phyloP scores from a whole-genome alignment of 2,113 vertebrate genomes.

The Myotis lucifugus region DNA sequence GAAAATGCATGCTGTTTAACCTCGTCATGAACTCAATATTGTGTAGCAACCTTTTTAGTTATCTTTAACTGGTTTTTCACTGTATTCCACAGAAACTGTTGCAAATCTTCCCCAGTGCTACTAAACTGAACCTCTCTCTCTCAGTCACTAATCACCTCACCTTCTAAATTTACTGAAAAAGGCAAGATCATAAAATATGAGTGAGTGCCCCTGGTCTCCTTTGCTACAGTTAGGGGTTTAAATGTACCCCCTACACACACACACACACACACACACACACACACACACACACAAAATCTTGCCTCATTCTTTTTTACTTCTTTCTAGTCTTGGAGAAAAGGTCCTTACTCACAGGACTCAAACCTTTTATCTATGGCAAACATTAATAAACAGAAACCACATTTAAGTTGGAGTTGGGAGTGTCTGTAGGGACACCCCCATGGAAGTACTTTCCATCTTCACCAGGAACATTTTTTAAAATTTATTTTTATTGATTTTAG shows the following conservation, averaged over 20 bases:
- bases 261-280: background rate
- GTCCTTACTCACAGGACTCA: background rate
- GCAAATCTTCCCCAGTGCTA: background rate
- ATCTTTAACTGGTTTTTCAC: background rate
- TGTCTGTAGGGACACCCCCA: background rate
- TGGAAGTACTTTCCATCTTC: background rate
- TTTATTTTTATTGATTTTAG: background rate
- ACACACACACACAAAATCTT: background rate
- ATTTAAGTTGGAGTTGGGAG: background rate
- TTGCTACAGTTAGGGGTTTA: background rate
- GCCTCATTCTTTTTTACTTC: background rate
- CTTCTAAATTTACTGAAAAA: background rate
- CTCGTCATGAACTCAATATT: background rate
- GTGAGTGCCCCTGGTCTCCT: background rate
- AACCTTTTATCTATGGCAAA: background rate
- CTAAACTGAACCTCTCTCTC: background rate
- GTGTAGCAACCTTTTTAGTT: background rate
- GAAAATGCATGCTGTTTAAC: slow-evolving; percentile 44
- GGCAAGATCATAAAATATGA: background rate
- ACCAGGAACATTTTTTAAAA: background rate
- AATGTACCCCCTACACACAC: background rate
- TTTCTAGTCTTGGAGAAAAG: background rate
- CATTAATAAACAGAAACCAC: background rate
- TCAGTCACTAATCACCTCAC: background rate
- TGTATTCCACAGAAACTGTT: background rate